phyloP scores from a whole-genome alignment of 2,113 vertebrate genomes.

The Danio rerio region GRCz12tu NC_133178.1:19005501-19006000 shows the following conservation, averaged over 20 bases:
- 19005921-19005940: neutral
- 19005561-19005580: slow-evolving; percentile 9
- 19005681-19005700: slow-evolving; percentile 12
- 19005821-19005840: slow-evolving; percentile 38
- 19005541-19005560: slow-evolving; percentile 38
- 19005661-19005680: neutral
- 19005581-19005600: slow-evolving; percentile 1
- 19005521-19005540: slow-evolving; percentile 63
- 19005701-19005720: slow-evolving; percentile 16
- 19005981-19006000: slow-evolving; percentile 17
- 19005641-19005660: neutral
- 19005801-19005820: slow-evolving; percentile 14
- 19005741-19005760: slow-evolving; percentile 23
- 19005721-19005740: slow-evolving; percentile 27
- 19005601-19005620: slow-evolving; percentile 40
- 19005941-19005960: slow-evolving; percentile 5
- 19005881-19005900: neutral
- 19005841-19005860: slow-evolving; percentile 23
- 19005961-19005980: neutral
- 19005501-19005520: slow-evolving; percentile 68
- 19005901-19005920: slow-evolving; percentile 5
- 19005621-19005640: slow-evolving; percentile 49
- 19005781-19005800: slow-evolving; percentile 29
- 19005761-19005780: slow-evolving; percentile 27
- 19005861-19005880: slow-evolving; percentile 32